These are phyloP conservation scores for Himalopsyche kuldschensis DNA, from an alignment of 2,888 invertebrate species.

Conservation along the genomic window DNA sequence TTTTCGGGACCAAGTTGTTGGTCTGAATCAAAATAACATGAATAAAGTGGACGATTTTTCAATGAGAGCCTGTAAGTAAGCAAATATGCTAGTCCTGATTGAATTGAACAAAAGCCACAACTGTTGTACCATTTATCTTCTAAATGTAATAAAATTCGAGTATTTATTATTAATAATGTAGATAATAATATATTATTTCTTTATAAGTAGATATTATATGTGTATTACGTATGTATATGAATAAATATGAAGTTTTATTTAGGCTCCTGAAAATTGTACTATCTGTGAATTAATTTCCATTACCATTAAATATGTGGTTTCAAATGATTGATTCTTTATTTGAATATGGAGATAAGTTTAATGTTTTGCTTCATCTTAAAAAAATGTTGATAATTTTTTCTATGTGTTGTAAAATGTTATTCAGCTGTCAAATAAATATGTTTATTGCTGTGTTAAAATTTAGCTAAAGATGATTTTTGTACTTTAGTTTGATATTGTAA, in stretches of 20 bases:
- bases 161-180: not conserved
- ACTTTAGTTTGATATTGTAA: not conserved
- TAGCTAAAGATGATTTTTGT: not conserved
- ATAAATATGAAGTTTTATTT: not conserved
- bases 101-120: too few species aligned
- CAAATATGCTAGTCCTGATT: too few species aligned
- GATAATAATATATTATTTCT: not conserved
- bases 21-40: too few species aligned
- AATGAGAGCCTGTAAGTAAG: too few species aligned
- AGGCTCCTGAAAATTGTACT: conserved; percentile 25
- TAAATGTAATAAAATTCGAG: not conserved
- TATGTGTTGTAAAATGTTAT: too few species aligned
- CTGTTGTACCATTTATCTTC: not conserved
- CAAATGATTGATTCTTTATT: too few species aligned
- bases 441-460: not conserved
- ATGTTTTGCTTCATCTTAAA: not conserved
- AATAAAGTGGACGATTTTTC: too few species aligned
- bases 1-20: too few species aligned
- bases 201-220: not conserved
- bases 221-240: not conserved
- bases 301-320: too few species aligned
- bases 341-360: not conserved
- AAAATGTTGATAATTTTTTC: not conserved
- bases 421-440: not conserved
- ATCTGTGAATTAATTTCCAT: not conserved